Evolutionary conservation across 1,140 invertebrate species (phyloP), one percentile per base, ranked within the genome.

Genomic region (Saccostrea echinata): DNA sequence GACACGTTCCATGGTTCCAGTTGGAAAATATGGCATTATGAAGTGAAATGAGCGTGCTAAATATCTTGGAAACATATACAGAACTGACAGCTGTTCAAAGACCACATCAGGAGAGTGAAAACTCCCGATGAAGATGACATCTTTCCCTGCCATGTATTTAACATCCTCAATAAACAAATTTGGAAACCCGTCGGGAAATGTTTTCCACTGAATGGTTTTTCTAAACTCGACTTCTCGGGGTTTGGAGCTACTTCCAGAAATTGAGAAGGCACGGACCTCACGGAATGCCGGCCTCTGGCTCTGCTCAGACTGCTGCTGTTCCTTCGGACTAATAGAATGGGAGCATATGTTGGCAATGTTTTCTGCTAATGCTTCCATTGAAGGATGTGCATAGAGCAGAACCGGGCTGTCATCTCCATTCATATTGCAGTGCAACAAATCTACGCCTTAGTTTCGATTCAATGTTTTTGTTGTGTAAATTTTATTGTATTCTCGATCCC

Each of bases 1-100:
- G 12, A 95, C 94, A 81, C 94, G 89, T 86, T 95, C 95, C 95
- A 95, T 95, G n/a, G 95, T 95, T 8, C 94, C 95, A 81, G 94
- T 95, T 0, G 95, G 94, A 86, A 95, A 95, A 88, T 95, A 95
- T 11, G 95, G 95, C 83, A 95, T 88, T 30, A 95, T 93, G 84
- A 95, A 91, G 84, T 94, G 94, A 84, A 95, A 94, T 0, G 94
- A 95, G 64, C 91, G 91, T 24, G 94, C 94, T 71, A 95, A 89
- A 89, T 95, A 95, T 81, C 94, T 94, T 89, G 95, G 95, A 85
- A 95, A 93, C 76, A 92, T 92, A 90, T 94, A 94, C 12, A 95
- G 90, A 24, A 95, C 90, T n/a, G 94, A 95, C 53, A 95, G 87
- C 89, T 95, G 95, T 86, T 95, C 94, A 93, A 95, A 95, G 35